Percentiles rank a stretch among this genome's conserved stretches.
Evolutionary conservation across 1,140 invertebrate species (phyloP).

Genomic region (Xylocopa sonorina): DNA sequence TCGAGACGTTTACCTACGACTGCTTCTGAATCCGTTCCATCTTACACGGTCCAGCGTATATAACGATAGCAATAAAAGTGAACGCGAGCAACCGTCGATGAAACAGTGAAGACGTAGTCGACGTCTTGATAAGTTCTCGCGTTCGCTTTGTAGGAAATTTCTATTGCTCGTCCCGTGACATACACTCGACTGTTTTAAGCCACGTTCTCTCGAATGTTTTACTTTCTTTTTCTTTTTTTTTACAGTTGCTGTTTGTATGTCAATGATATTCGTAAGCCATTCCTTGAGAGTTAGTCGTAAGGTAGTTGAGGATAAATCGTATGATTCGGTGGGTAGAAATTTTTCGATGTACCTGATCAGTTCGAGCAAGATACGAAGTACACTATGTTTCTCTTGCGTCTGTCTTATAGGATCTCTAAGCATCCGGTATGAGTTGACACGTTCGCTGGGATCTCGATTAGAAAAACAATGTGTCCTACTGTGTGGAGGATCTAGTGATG

Average conservation of each 20-base stretch:
- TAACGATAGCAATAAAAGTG: conserved; percentile 10
- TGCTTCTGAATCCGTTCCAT: conserved; percentile 60
- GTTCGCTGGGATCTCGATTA: not conserved
- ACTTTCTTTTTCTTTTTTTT: too few species aligned
- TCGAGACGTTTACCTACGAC: conserved; percentile 22
- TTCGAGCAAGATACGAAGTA: conserved; percentile 6
- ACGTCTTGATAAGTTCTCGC: not conserved
- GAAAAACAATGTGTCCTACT: too few species aligned
- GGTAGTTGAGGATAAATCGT: conserved; percentile 7
- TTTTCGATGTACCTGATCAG: conserved; percentile 30
- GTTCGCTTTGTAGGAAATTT: conserved; percentile 4
- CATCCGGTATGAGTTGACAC: not conserved
- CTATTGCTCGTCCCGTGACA: not conserved
- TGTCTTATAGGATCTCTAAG: not conserved
- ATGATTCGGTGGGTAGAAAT: conserved; percentile 9
- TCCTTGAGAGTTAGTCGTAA: conserved; percentile 31
- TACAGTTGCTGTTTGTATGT: not conserved
- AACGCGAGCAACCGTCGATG: not conserved
- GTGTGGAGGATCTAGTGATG: not conserved
- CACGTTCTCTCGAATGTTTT: too few species aligned
- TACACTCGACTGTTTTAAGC: not conserved
- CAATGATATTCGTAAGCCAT: conserved; percentile 41
- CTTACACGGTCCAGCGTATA: conserved; percentile 40
- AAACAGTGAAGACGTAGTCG: not conserved
- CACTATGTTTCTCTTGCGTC: not conserved